These are phyloP conservation scores for Phrixothrix hirtus DNA, from an alignment of 2,888 invertebrate genomes.

Conservation along the genomic window DNA sequence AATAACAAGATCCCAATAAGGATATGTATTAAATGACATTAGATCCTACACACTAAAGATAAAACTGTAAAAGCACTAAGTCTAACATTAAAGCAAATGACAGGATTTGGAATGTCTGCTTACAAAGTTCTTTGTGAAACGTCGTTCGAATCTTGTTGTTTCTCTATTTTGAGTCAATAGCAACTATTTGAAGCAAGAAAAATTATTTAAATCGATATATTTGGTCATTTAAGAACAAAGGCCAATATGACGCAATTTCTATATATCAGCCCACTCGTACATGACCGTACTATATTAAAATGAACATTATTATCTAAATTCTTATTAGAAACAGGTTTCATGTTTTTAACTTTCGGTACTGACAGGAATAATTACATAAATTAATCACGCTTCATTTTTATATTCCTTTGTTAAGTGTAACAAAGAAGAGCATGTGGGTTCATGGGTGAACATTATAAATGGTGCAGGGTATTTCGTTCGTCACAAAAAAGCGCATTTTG, in stretches of 20 bases:
- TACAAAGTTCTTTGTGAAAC: no score
- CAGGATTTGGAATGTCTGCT: constrained; percentile 23
- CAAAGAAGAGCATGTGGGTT: constrained; percentile 17
- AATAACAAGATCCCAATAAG: constrained; percentile 14
- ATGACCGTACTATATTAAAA: constrained; percentile 34
- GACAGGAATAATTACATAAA: constrained; percentile 34
- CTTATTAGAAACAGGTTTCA: constrained; percentile 47
- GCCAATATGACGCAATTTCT: constrained; percentile 25
- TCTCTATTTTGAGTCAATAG: no score
- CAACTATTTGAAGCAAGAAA: neutral
- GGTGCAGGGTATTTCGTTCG: constrained; percentile 8
- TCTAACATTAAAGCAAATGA: constrained; percentile 23
- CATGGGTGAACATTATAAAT: constrained; percentile 14
- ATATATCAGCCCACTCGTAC: constrained; percentile 36
- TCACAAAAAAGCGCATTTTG: constrained; percentile 11
- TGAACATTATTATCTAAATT: constrained; percentile 44
- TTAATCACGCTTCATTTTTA: constrained; percentile 35
- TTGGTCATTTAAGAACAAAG: constrained; percentile 12
- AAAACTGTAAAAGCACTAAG: constrained; percentile 20
- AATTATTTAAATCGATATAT: constrained; percentile 7
- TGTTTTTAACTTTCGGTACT: constrained; percentile 40
- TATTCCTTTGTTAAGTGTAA: constrained; percentile 26
- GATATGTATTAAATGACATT: constrained; percentile 12
- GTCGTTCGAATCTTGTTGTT: no score
- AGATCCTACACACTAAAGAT: constrained; percentile 20